Percentiles rank a stretch among this genome's conserved stretches.
Conservation (phyloP, 23 tunicate genomes). For the Botrylloides violaceus region DNA sequence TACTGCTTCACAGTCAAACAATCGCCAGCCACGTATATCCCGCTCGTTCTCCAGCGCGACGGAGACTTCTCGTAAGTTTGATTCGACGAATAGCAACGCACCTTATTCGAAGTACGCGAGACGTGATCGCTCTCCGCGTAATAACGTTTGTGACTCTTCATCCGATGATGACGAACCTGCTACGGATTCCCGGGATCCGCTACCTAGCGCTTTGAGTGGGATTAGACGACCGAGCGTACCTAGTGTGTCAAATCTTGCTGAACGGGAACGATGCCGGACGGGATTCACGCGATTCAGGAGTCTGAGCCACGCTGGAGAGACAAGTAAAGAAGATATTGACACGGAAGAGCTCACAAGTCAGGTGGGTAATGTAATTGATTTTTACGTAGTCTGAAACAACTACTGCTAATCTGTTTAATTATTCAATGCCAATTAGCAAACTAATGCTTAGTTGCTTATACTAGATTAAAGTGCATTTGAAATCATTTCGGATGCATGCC, state of each 20-base stretch:
- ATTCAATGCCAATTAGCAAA: too few species aligned
- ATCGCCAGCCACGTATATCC: too few species aligned
- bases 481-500: too few species aligned
- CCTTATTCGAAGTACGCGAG: neutral
- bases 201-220: too few species aligned
- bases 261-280: neutral
- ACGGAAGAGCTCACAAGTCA: conserved; percentile 23
- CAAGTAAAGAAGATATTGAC: conserved; percentile 8
- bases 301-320: neutral
- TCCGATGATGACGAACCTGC: neutral
- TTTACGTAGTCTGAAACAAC: too few species aligned
- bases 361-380: too few species aligned
- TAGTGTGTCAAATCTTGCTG: neutral
- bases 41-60: too few species aligned
- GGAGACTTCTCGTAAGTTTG: neutral
- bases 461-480: too few species aligned
- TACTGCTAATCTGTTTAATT: too few species aligned
- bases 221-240: neutral
- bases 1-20: neutral
- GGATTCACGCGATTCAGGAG: neutral
- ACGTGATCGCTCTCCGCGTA: neutral
- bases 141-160: neutral
- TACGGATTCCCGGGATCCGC: neutral
- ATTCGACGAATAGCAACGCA: neutral
- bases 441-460: too few species aligned